Percentiles rank a stretch among this genome's conserved stretches.
These are phyloP conservation scores for Melospiza georgiana DNA, from an alignment of 2,113 vertebrate genomes.

Conservation along the genomic window DNA sequence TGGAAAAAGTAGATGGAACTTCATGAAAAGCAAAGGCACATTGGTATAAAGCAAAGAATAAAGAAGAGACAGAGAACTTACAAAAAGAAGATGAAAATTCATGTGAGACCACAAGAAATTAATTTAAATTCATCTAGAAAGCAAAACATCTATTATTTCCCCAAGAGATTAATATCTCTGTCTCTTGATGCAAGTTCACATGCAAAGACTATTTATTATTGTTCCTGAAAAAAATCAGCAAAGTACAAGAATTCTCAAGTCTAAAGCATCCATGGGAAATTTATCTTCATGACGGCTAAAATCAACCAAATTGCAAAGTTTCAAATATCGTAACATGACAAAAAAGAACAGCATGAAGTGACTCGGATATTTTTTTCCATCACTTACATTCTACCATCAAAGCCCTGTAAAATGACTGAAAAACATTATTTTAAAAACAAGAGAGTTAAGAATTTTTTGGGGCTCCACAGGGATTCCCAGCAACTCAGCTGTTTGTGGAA, in stretches of 20 bases:
- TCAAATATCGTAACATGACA: not conserved
- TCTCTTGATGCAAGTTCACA: constrained; percentile 55
- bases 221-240: constrained; percentile 41
- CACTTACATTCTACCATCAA: constrained; percentile 18
- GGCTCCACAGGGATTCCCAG: constrained; percentile 22
- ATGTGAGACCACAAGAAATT: not conserved
- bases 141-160: constrained; percentile 14
- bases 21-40: not conserved
- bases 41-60: not conserved
- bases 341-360: constrained; percentile 27
- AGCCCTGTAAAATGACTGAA: not conserved
- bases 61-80: not conserved
- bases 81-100: not conserved
- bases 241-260: constrained; percentile 24
- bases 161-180: constrained; percentile 28
- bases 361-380: constrained; percentile 2
- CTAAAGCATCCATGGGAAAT: constrained; percentile 48
- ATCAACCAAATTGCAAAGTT: not conserved
- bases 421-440: constrained; percentile 39
- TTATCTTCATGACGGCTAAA: constrained; percentile 3
- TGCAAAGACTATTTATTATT: constrained; percentile 59
- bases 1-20: not conserved
- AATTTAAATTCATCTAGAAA: constrained; percentile 14
- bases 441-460: not conserved
- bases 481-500: constrained; percentile 48